These are phyloP conservation scores for Neodiprion pinetum DNA, from an alignment of 1,140 invertebrate species.

Conservation along the genomic window DNA sequence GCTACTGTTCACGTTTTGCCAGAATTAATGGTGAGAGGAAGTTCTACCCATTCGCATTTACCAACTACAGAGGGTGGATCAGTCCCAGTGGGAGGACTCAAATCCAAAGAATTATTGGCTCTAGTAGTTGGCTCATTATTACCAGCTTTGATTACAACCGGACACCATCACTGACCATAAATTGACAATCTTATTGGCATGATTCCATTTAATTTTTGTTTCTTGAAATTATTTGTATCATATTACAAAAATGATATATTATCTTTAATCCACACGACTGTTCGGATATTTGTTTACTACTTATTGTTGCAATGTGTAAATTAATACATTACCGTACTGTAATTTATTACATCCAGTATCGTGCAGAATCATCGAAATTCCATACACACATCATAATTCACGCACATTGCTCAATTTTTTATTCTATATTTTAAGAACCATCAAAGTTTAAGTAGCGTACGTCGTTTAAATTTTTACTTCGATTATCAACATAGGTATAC, in stretches of 20 bases:
- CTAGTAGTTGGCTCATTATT: conserved; percentile 86
- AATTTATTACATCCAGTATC: too few relatives aligned
- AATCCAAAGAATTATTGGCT: conserved; percentile 79
- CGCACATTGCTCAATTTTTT: neutral
- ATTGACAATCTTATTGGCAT: neutral
- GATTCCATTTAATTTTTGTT: neutral
- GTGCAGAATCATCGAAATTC: too few relatives aligned
- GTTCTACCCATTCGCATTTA: conserved; percentile 59
- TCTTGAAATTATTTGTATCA: neutral
- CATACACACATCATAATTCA: neutral
- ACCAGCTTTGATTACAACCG: conserved; percentile 86
- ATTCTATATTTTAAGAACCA: too few relatives aligned
- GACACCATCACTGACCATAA: conserved; percentile 84
- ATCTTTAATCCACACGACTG: too few relatives aligned
- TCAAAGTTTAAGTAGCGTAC: too few relatives aligned
- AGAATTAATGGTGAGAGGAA: conserved; percentile 76
- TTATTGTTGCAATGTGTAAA: too few relatives aligned
- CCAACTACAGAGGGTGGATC: conserved; percentile 60
- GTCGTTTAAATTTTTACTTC: too few relatives aligned
- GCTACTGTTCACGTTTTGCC: conserved; percentile 98
- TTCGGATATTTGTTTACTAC: too few relatives aligned
- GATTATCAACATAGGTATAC: too few relatives aligned
- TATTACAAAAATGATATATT: neutral
- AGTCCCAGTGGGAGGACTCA: conserved; percentile 68
- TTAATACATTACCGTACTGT: too few relatives aligned